Base-by-base conservation (phyloP, 2,113 vertebrate genomes). In the Dipodomys ordii region DNA sequence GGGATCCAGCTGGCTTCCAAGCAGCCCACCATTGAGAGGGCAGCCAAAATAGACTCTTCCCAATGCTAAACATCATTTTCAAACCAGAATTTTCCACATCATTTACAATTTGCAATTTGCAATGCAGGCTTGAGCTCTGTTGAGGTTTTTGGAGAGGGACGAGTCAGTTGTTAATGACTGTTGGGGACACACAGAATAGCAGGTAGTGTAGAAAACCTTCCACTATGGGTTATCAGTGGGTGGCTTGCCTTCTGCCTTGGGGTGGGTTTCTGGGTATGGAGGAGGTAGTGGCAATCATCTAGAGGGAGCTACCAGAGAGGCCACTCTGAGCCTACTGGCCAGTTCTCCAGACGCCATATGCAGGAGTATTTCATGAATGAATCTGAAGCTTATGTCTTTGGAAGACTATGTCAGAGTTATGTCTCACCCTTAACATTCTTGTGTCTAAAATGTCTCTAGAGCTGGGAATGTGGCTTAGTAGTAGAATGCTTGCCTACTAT, bases 71-170 rank as follows among this genome's bases (percentile, higher is more conserved):
- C 39, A 39, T 57, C 28, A 23, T 72, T 65, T 92, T 73, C 13
- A 60, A 90, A 92, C 77, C 13, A 57, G 60, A 87, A 77, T 84
- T 91, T 87, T 95, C 62, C 64, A 92, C 71, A 16, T 32, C 53
- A 72, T 82, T 77, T 93, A 62, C 79, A 49, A 64, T 81, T 81
- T 93, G 68, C 79, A 49, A 64, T 81, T 81, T 90, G 60, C 39
- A 74, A 87, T 30, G 46, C 23, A 68, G 30, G 15, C 35, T 67
- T 76, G 62, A 69, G 79, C 44, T 67, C 78, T 69, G 53, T 57
- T 57, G 65, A 28, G 57, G 64, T 28, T 77, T 69, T 53, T 32
- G 30, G 68, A n/a, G 44, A 83, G 7, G 57, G 23, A 20, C 76
- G 62, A 71, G 60, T 44, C 73, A 71, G 46, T 10, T 20, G 20